Percentiles rank a stretch among this genome's conserved stretches.
Conservation (phyloP, 2,888 invertebrate species). For the Eupithecia subfuscata region DNA sequence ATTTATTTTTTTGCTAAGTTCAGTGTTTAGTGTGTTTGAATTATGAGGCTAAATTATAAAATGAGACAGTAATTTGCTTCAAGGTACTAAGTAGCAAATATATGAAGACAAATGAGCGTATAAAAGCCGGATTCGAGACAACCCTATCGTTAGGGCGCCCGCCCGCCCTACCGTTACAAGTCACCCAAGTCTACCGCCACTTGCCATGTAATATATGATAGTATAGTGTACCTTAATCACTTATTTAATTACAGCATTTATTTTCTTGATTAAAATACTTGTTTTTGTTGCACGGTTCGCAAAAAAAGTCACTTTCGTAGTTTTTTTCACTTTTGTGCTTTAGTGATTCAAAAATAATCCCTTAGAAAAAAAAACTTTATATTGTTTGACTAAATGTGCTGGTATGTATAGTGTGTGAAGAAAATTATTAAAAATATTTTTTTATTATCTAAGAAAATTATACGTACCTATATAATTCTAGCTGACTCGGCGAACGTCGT, state of each 20-base stretch:
- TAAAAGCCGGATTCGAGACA: slow-evolving; percentile 10
- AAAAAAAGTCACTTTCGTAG: slow-evolving; percentile 38
- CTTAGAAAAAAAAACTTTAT: no score
- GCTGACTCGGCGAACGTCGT: no score
- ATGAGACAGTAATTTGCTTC: neutral
- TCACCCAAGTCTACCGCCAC: slow-evolving; percentile 67
- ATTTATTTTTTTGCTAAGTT: no score
- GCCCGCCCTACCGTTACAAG: slow-evolving; percentile 39
- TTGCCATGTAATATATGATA: slow-evolving; percentile 77
- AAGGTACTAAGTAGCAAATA: neutral
- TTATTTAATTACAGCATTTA: slow-evolving; percentile 82
- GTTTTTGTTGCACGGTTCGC: slow-evolving; percentile 61
- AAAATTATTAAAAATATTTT: no score
- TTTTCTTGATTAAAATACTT: slow-evolving; percentile 82
- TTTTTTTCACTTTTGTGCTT: neutral
- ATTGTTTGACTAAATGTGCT: neutral
- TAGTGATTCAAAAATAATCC: no score
- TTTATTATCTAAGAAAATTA: neutral
- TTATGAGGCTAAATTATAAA: neutral
- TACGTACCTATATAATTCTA: no score
- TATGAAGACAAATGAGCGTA: neutral
- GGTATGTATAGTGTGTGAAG: neutral
- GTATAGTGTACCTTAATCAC: slow-evolving; percentile 81
- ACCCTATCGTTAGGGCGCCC: slow-evolving; percentile 46
- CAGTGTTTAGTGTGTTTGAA: no score